Conservation (phyloP, 1,140 invertebrate genomes). For the Hirudo medicinalis region DNA sequence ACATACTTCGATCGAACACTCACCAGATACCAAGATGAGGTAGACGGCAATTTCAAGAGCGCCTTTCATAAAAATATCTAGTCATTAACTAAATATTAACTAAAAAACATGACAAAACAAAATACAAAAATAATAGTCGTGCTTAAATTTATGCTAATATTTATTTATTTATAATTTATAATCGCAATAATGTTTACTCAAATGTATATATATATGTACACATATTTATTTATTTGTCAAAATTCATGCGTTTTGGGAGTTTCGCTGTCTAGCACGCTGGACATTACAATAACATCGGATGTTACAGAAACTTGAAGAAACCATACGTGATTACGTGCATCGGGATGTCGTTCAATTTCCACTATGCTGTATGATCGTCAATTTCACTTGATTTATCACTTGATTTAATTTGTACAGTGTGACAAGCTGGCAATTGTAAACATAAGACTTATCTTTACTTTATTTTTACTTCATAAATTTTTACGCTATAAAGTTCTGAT, state of each 20-base stretch:
- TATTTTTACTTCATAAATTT: background rate
- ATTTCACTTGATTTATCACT: conserved; percentile 4
- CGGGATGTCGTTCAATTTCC: conserved; percentile 59
- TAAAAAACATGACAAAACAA: too few species aligned
- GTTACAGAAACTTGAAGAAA: conserved; percentile 66
- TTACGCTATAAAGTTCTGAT: too few species aligned
- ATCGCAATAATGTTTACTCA: too few species aligned
- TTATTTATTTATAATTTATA: too few species aligned
- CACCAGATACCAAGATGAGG: too few species aligned
- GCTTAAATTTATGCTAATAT: too few species aligned
- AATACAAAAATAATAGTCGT: too few species aligned
- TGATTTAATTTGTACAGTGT: conserved; percentile 41
- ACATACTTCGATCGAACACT: too few species aligned
- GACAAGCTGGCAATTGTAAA: conserved; percentile 66
- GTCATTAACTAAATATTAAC: too few species aligned
- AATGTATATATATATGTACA: too few species aligned
- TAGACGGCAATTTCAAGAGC: too few species aligned
- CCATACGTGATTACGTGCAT: conserved; percentile 76
- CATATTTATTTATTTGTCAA: background rate
- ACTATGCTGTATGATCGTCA: background rate
- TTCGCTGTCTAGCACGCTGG: background rate
- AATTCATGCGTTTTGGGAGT: background rate
- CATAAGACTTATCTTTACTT: conserved; percentile 45
- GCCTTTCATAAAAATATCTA: too few species aligned
- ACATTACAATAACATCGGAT: background rate